A percentile compares a stretch with the other conserved stretches of the same genome.
phyloP scores from a whole-genome alignment of 2,797 vertebrate species.

The Passerculus sandwichensis region DNA sequence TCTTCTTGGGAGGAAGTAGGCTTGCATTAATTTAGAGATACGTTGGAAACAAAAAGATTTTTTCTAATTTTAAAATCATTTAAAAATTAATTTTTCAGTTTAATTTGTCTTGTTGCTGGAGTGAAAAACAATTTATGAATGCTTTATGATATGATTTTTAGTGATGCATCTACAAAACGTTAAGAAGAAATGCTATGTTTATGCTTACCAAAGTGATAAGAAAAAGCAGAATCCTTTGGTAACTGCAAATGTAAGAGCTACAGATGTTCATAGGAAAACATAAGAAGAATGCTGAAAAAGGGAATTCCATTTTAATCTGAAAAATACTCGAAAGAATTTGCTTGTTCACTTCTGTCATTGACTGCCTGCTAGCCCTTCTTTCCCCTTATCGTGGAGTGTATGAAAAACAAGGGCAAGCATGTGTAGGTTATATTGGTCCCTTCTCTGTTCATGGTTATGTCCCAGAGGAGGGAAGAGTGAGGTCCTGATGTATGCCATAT shows the following conservation, averaged over 20 bases:
- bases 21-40: not conserved
- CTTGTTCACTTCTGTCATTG: not conserved
- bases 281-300: not conserved
- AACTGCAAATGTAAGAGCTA: not conserved
- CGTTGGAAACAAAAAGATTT: not conserved
- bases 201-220: not conserved
- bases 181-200: not conserved
- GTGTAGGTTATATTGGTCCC: not conserved
- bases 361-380: not conserved
- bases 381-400: not conserved
- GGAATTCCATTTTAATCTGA: not conserved
- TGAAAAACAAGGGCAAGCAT: not conserved
- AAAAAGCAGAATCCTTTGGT: not conserved
- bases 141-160: not conserved
- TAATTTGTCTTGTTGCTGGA: not conserved
- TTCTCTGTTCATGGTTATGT: not conserved
- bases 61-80: not conserved
- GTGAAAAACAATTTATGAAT: not conserved
- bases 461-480: not conserved
- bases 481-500: not conserved
- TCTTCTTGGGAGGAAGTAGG: conserved; percentile 10
- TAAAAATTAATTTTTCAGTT: not conserved
- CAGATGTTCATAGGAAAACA: not conserved
- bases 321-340: not conserved
- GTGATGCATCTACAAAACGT: not conserved